Evolutionary conservation across 1,140 invertebrate genomes (phyloP).

Genomic region (Euura lappo): DNA sequence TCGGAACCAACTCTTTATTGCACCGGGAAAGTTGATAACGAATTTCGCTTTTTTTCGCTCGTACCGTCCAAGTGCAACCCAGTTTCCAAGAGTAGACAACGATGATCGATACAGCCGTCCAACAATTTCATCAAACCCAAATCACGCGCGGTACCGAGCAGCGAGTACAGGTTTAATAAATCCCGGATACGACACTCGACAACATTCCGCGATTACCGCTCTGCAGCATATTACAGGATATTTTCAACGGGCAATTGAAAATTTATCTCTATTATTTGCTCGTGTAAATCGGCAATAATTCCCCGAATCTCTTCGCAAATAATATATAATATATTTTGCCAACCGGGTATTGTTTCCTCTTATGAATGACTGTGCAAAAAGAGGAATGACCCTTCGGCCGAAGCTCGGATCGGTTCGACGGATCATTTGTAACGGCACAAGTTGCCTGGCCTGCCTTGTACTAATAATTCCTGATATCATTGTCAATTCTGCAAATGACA

Average conservation of each 20-base stretch:
- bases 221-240: background rate
- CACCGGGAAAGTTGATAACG: slow-evolving; percentile 33
- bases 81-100: slow-evolving; percentile 15
- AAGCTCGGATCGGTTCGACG: background rate
- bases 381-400: slow-evolving; percentile 6
- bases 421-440: too few relatives aligned
- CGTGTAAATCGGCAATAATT: too few relatives aligned
- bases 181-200: slow-evolving; percentile 12
- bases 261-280: too few relatives aligned
- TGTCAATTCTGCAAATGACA: background rate
- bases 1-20: slow-evolving; percentile 35
- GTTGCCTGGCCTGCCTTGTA: too few relatives aligned
- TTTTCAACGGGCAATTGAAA: too few relatives aligned
- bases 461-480: too few relatives aligned
- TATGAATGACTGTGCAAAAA: slow-evolving; percentile 55
- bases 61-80: slow-evolving; percentile 18
- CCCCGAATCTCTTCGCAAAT: background rate
- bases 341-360: slow-evolving; percentile 13
- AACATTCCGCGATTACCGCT: slow-evolving; percentile 41
- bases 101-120: slow-evolving; percentile 30
- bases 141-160: too few relatives aligned
- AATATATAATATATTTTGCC: background rate
- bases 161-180: too few relatives aligned
- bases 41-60: slow-evolving; percentile 29
- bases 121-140: slow-evolving; percentile 36